Evolutionary conservation across 2,797 vertebrate species (phyloP).

Genomic region (Amblyraja radiata): DNA sequence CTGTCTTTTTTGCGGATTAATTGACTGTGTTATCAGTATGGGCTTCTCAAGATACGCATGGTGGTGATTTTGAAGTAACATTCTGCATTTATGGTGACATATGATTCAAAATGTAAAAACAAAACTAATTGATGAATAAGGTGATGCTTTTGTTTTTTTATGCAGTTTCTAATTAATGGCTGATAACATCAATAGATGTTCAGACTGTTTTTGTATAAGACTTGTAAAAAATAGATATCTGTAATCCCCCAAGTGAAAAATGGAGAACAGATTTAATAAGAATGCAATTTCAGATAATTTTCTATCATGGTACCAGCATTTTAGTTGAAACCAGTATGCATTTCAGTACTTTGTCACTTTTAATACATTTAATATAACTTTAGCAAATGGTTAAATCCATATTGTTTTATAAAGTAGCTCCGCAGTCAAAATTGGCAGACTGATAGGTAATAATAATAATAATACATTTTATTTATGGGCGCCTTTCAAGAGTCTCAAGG

Average conservation of each 20-base stretch:
- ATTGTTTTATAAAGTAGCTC: not conserved
- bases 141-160: not conserved
- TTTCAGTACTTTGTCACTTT: not conserved
- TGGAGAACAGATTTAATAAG: not conserved
- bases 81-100: not conserved
- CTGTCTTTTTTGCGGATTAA: not conserved
- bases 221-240: not conserved
- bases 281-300: not conserved
- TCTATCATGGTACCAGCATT: not conserved
- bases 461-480: too few species aligned
- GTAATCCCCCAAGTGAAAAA: not conserved
- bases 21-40: too few species aligned
- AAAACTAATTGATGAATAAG: not conserved
- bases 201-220: not conserved
- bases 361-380: not conserved
- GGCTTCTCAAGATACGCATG: not conserved
- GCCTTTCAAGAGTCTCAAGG: too few species aligned
- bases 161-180: not conserved
- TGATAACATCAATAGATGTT: not conserved
- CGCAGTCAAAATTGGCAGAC: not conserved
- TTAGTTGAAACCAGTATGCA: not conserved
- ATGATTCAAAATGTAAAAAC: not conserved
- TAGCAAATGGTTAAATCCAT: not conserved
- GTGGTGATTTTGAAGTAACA: not conserved
- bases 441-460: too few species aligned